Conservation (phyloP, 2,797 vertebrate genomes). For the Caiman crocodilus region DNA sequence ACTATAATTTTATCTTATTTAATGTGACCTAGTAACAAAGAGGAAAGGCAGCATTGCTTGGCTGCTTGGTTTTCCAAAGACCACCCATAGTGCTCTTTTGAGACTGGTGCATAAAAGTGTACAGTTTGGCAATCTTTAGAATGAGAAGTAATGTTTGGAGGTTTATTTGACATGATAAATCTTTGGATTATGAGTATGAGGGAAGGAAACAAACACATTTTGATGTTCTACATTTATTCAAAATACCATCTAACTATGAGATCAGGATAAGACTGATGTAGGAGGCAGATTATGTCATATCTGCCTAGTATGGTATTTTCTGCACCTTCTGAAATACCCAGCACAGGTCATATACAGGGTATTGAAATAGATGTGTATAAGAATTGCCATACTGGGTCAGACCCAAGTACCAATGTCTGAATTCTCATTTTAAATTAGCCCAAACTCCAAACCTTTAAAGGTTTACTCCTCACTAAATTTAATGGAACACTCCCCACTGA, state of each 20-base stretch:
- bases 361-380: not conserved
- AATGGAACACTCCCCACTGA: accelerated
- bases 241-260: not conserved
- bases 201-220: not conserved
- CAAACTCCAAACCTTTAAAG: not conserved
- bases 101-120: accelerated
- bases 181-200: not conserved
- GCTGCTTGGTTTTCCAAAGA: accelerated
- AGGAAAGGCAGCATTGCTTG: accelerated
- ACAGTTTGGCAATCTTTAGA: not conserved
- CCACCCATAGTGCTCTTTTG: not conserved
- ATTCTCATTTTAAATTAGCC: not conserved
- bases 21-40: not conserved
- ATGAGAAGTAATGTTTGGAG: not conserved
- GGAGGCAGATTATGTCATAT: not conserved
- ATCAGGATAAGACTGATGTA: not conserved
- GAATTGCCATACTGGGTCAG: too few relatives aligned
- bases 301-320: not conserved
- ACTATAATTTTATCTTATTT: not conserved
- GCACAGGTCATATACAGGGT: not conserved
- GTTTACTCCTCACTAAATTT: not conserved
- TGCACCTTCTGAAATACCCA: not conserved
- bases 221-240: not conserved
- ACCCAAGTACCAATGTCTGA: not conserved
- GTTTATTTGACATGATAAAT: not conserved